These are phyloP conservation scores for Sterna hirundo DNA, from an alignment of 2,113 vertebrate species.

Conservation along the genomic window DNA sequence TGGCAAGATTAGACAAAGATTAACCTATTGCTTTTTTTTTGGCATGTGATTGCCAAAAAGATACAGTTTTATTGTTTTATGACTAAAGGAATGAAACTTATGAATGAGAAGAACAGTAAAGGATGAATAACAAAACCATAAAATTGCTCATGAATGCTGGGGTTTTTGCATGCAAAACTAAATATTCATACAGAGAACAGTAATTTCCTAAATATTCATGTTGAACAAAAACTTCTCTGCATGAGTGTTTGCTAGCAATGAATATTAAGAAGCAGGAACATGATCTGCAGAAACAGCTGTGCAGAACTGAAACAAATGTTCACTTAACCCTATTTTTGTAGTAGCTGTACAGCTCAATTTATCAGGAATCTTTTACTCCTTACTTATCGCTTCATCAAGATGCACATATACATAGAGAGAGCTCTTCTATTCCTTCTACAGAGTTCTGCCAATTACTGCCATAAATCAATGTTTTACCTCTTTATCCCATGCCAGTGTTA, in stretches of 20 bases:
- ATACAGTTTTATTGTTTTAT: not conserved
- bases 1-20: not conserved
- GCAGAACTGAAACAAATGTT: constrained; percentile 25
- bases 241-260: constrained; percentile 24
- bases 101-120: constrained; percentile 16
- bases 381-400: not conserved
- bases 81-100: not conserved
- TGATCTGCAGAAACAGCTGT: constrained; percentile 20
- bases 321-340: constrained; percentile 42
- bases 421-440: not conserved
- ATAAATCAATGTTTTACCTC: not conserved
- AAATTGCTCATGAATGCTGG: not conserved
- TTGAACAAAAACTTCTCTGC: constrained; percentile 42
- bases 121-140: not conserved
- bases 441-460: not conserved
- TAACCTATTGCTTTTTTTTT: not conserved
- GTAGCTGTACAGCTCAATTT: not conserved
- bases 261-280: constrained; percentile 47
- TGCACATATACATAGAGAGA: not conserved
- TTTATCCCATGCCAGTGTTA: accelerated
- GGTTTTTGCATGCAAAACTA: not conserved
- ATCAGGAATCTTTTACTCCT: not conserved
- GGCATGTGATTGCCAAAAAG: not conserved
- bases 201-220: constrained; percentile 64
- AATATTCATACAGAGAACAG: constrained; percentile 28